Base-by-base conservation (phyloP, 2,888 invertebrate genomes). In the Macaria notata region DNA sequence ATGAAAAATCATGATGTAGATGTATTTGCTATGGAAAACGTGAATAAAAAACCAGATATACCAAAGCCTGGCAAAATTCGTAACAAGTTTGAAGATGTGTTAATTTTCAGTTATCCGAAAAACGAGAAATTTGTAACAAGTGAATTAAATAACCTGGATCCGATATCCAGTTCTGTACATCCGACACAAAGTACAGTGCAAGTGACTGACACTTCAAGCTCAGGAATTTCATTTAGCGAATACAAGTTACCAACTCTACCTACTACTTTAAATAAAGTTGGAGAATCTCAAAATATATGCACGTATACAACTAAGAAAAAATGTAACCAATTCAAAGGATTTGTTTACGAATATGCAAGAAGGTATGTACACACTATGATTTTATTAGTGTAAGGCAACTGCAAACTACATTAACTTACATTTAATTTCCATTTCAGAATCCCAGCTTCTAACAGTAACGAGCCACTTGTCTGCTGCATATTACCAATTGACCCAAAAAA, bases 391-490 rank as follows among this genome's bases (percentile, higher is more conserved):
- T 6, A 36, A 1, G 41, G 38, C 8, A 38, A 38, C 8, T 38
- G 3, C 8, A 41, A 41, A 41, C 8, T 9, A 41, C 4, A 36
- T 36, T 6, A 36, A 6, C 33, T 36, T 36, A 36, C 0, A 7
- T 36, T 36, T 36, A 36, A 36, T 41, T 41, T 44, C 50, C 5
- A 46, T 64, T 71, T 46, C 69, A 78, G 79, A 45, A 56, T 62
- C 45, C 46, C 69, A 61, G 61, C 58, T 49, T 56, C 55, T 41
- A 59, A 61, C 9, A 46, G 55, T 8, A 62, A 68, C 38, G 62
- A 65, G 31, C 64, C 72, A 46, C 64, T 72, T 33, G 59, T 84
- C 58, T 86, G 86, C 60, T 86, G 86, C 49, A 73, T 86, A 56
- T 58, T 85, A 29, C 80, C 86, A 31, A 57, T 79, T 29, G 46